phyloP scores from a whole-genome alignment of 2,113 vertebrate genomes.

The Synodontis membranacea region DNA sequence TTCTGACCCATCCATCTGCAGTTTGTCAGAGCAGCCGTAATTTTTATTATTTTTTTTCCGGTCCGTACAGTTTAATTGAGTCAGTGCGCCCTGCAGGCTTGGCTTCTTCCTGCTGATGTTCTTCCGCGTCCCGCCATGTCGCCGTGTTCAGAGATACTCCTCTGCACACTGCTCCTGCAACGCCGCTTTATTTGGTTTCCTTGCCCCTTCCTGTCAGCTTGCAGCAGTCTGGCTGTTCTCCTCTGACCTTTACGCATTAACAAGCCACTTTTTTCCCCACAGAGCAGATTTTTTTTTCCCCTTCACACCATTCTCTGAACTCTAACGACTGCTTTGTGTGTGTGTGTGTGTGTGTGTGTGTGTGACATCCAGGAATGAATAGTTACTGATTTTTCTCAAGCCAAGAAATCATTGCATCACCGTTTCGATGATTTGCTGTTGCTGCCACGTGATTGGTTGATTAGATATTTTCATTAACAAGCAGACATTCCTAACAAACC shows the following conservation, averaged over 20 bases:
- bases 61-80: not conserved
- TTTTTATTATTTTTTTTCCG: not conserved
- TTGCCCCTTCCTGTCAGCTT: constrained; percentile 8
- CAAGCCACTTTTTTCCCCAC: not conserved
- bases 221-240: not conserved
- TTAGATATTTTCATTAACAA: not conserved
- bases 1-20: constrained; percentile 3
- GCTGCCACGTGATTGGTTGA: not conserved
- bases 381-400: not conserved
- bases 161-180: not conserved
- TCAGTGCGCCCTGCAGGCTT: not conserved
- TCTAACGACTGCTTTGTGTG: not conserved
- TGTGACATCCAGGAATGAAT: not conserved
- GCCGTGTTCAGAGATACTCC: not conserved
- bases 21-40: not conserved
- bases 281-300: not conserved
- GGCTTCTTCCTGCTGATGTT: not conserved
- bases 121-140: not conserved
- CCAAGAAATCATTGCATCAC: not conserved
- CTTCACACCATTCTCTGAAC: not conserved
- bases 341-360: constrained; percentile 3
- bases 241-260: constrained; percentile 18
- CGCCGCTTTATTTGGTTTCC: not conserved
- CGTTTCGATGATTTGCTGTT: not conserved
- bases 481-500: not conserved